These are phyloP conservation scores for Mimachlamys varia DNA, from an alignment of 2,888 invertebrate genomes.

Conservation along the genomic window DNA sequence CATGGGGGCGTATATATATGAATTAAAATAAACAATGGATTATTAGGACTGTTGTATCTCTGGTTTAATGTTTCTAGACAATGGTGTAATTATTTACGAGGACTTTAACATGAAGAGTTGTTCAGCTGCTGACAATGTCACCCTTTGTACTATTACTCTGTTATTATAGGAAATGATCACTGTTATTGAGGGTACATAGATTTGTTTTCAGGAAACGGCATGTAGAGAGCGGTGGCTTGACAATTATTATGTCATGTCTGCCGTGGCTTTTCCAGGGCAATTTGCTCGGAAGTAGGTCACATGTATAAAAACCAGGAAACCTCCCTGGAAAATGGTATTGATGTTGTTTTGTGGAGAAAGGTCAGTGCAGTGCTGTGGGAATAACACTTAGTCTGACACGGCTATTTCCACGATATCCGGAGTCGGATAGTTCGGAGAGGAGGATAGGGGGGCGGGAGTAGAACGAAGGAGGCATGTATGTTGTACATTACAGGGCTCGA, in stretches of 20 bases:
- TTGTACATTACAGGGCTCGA: too few species aligned
- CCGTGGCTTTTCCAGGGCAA: background rate
- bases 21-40: too few species aligned
- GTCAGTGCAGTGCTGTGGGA: background rate
- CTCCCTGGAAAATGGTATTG: background rate
- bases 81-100: too few species aligned
- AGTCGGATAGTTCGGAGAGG: background rate
- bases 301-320: background rate
- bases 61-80: too few species aligned
- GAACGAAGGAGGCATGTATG: background rate
- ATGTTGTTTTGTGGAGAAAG: background rate
- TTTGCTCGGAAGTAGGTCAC: constrained; percentile 6
- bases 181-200: too few species aligned
- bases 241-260: background rate
- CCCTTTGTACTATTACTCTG: too few species aligned
- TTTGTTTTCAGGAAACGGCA: background rate
- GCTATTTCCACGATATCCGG: background rate
- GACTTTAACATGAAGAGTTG: too few species aligned
- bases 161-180: too few species aligned
- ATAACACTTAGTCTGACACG: background rate
- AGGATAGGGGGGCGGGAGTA: background rate
- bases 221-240: background rate
- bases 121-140: too few species aligned
- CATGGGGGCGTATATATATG: too few species aligned
- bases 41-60: too few species aligned